phyloP scores from a whole-genome alignment of 2,113 vertebrate species.

The Hepsetus odoe region DNA sequence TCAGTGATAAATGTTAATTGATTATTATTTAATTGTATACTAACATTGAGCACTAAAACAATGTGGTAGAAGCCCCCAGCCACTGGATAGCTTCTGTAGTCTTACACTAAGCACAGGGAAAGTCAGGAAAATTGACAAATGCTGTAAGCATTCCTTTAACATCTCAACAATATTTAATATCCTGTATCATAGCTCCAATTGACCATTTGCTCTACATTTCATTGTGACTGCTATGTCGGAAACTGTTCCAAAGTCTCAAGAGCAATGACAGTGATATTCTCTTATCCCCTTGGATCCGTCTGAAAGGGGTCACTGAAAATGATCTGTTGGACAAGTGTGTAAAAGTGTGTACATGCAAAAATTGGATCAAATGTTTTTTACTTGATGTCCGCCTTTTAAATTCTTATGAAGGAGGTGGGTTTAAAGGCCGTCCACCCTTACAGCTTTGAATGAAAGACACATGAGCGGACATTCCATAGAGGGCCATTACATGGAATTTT shows the following conservation, averaged over 20 bases:
- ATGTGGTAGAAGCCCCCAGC: no score
- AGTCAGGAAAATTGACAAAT: no score
- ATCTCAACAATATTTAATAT: no score
- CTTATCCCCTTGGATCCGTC: not conserved
- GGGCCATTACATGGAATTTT: conserved; percentile 34
- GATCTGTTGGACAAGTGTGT: conserved; percentile 10
- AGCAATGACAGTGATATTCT: not conserved
- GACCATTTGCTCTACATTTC: no score
- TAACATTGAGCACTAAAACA: no score
- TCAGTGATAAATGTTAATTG: no score
- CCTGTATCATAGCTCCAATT: no score
- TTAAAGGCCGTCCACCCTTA: conserved; percentile 13
- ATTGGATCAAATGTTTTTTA: not conserved
- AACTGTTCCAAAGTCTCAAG: not conserved
- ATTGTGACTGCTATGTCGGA: no score
- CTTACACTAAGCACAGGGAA: no score
- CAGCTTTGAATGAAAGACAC: conserved; percentile 27
- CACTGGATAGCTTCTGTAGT: no score
- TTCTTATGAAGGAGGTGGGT: not conserved
- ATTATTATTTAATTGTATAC: no score
- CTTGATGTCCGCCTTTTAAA: conserved; percentile 26
- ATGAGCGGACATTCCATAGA: not conserved
- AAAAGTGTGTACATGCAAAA: conserved; percentile 17
- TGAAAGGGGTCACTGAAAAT: not conserved
- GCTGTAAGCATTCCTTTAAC: no score